A percentile compares a stretch with the other conserved stretches of the same genome.
These are phyloP conservation scores for Anthophora plumipes DNA, from an alignment of 2,888 invertebrate species.

Conservation along the genomic window DNA sequence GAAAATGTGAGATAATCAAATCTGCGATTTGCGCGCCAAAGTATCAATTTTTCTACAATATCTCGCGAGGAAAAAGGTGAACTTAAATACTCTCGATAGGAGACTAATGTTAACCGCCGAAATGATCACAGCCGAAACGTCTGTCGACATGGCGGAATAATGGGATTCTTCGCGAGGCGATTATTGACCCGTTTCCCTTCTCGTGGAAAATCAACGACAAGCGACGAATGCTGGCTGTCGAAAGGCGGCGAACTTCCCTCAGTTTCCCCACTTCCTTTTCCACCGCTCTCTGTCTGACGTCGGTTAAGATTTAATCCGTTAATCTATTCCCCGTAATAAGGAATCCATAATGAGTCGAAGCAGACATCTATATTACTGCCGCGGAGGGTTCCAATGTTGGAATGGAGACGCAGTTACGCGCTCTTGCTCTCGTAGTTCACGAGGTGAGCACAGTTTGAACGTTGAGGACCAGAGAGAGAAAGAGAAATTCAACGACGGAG, in stretches of 20 bases:
- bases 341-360: conserved; percentile 78
- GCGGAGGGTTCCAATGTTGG: conserved; percentile 22
- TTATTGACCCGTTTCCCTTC: conserved; percentile 74
- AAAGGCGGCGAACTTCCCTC: conserved; percentile 41
- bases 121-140: no score
- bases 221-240: conserved; percentile 34
- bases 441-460: conserved; percentile 12
- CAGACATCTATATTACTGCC: conserved; percentile 62
- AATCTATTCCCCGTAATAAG: conserved; percentile 78
- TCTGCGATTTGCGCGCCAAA: no score
- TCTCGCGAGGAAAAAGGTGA: no score
- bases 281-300: conserved; percentile 51
- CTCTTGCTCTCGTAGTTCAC: neutral
- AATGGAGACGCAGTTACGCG: conserved; percentile 31
- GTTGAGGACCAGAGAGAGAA: conserved; percentile 51
- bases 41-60: no score
- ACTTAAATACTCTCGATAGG: no score
- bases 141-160: conserved; percentile 59
- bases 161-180: conserved; percentile 74
- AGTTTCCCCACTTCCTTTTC: conserved; percentile 11
- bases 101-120: no score
- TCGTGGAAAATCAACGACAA: conserved; percentile 66
- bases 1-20: no score
- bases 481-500: conserved; percentile 26
- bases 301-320: conserved; percentile 77